These are phyloP conservation scores for Bovichtus variegatus DNA, from an alignment of 2,797 vertebrate species.

Conservation along the genomic window DNA sequence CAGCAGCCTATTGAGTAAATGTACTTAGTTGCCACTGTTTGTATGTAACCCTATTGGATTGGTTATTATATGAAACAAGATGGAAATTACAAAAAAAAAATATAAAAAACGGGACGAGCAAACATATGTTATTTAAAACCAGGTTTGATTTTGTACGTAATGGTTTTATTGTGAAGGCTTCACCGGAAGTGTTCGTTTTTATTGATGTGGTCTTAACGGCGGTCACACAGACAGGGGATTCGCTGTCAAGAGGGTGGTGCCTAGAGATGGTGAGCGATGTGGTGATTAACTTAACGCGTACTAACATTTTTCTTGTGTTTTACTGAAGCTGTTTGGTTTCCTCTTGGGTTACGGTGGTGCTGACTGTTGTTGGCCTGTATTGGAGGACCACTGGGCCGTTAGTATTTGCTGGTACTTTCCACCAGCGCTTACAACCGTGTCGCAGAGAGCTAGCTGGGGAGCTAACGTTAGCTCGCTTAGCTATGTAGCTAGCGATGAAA, in stretches of 20 bases:
- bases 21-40: too few relatives aligned
- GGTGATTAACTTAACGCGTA: slow-evolving; percentile 64
- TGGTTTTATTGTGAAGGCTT: slow-evolving; percentile 65
- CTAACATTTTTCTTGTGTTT: slow-evolving; percentile 32
- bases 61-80: not conserved
- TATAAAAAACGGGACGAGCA: too few relatives aligned
- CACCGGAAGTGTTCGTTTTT: slow-evolving; percentile 47
- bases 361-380: not conserved
- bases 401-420: slow-evolving; percentile 18
- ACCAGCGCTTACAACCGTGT: slow-evolving; percentile 70
- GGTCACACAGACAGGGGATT: slow-evolving; percentile 79
- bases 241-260: slow-evolving; percentile 88
- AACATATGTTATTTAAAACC: too few relatives aligned
- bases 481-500: slow-evolving; percentile 67
- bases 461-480: slow-evolving; percentile 75
- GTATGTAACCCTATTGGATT: not conserved
- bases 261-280: slow-evolving; percentile 86
- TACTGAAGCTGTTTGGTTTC: not conserved
- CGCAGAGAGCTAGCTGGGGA: slow-evolving; percentile 80
- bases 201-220: slow-evolving; percentile 12
- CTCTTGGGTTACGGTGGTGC: not conserved
- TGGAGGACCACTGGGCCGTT: not conserved
- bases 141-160: too few relatives aligned
- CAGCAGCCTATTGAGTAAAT: too few relatives aligned
- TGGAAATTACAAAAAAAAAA: not conserved